Conservation (phyloP, 2,113 vertebrate species). For the Gymnarchus niloticus region DNA sequence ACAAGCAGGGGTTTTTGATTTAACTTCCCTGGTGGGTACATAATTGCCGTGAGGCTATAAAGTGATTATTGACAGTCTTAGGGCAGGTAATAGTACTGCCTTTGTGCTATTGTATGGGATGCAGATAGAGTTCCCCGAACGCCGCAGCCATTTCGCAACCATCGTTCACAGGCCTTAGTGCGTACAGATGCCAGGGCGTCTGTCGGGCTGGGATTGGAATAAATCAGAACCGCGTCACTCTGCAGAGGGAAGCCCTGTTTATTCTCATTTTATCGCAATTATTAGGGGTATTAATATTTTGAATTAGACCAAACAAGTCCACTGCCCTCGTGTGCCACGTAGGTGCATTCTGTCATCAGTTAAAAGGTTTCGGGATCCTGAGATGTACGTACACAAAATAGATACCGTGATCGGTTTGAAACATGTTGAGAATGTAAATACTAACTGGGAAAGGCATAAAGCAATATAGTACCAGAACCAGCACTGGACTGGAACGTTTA, state of each 20-base stretch:
- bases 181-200: background rate
- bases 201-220: background rate
- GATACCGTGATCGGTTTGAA: no score
- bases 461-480: no score
- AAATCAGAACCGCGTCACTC: background rate
- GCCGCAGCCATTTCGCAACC: background rate
- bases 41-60: background rate
- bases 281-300: background rate
- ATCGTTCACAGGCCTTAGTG: background rate
- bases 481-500: no score
- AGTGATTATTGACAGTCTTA: slow-evolving; percentile 3
- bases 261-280: no score
- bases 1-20: background rate
- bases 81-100: background rate
- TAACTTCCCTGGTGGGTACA: background rate
- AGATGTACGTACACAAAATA: no score
- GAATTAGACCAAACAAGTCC: background rate
- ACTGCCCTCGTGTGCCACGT: no score
- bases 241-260: background rate
- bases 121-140: background rate
- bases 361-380: no score
- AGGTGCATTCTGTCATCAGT: no score
- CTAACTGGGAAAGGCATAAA: no score
- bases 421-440: no score
- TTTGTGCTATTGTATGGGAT: background rate